Evolutionary conservation across 2,797 vertebrate species (phyloP), one percentile per base, ranked within the genome.

Genomic region (Denticeps clupeoides): DNA sequence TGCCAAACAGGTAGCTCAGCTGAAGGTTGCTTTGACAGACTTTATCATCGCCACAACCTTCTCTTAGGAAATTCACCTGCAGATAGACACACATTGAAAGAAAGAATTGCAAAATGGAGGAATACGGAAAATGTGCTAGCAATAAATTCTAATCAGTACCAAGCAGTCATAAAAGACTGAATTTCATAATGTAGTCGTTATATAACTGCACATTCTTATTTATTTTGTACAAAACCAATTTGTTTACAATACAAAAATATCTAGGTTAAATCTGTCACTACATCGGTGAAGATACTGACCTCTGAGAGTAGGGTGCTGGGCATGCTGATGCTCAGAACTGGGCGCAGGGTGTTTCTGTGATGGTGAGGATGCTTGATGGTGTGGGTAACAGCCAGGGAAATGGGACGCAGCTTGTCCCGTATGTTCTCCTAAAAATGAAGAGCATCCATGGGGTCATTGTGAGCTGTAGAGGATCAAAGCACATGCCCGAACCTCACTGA

Each of bases 1-100:
- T 73, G 47, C 87, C 86, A 74, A 90, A 94, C 56, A 74, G 84
- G 65, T 82, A 83, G 19, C 12, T 60, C 48, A 97, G 77, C 73
- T 83, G 85, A 58, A 96, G 71, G 66, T 96, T 93, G 74, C 93
- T 95, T 74, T 93, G 92, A 67, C 93, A 97, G 63, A 93, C 87
- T 69, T 86, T 90, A 79, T 96, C 93, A 0, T 62, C 68, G 9
- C 92, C 93, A 22, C 93, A 97, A 50, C 92, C 92, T 69, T 97
- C 86, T 55, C 86, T 84, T 55, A 93, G 72, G 58, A 97, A 97
- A 70, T 93, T 86, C 47, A 95, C 86, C 93, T 94, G 63, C n/a
- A n/a, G n/a, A n/a, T n/a, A n/a, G n/a, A n/a, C n/a, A n/a, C n/a
- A n/a, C n/a, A n/a, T 24, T 24, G 23, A 2, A 2, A 24, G 5